A percentile compares a stretch with the other conserved stretches of the same genome.
These are phyloP conservation scores for Trichechus manatus DNA, from an alignment of 2,113 vertebrate genomes.

Conservation along the genomic window DNA sequence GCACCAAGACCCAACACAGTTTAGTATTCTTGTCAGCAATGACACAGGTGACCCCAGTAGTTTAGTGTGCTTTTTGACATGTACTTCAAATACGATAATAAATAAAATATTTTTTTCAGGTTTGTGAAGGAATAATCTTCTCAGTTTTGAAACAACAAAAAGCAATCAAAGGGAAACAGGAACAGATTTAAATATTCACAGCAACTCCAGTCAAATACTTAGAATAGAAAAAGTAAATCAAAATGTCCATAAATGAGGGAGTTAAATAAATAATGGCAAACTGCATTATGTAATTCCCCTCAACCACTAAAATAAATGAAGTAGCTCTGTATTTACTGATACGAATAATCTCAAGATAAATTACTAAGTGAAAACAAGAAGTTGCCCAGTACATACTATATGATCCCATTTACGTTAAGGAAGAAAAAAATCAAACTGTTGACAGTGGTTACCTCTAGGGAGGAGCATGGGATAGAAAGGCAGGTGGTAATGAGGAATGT, in stretches of 20 bases:
- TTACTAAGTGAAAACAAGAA: conserved; percentile 32
- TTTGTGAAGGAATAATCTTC: conserved; percentile 51
- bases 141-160: conserved; percentile 52
- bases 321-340: neutral
- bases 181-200: conserved; percentile 34
- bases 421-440: neutral
- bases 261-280: neutral
- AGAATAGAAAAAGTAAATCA: neutral
- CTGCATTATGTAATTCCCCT: neutral
- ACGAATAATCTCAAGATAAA: conserved; percentile 14
- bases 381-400: neutral
- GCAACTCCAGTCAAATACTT: conserved; percentile 31
- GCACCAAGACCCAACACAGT: neutral
- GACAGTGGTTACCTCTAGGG: neutral
- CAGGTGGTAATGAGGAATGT: neutral
- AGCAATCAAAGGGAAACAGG: conserved; percentile 6
- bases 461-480: neutral
- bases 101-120: conserved; percentile 48
- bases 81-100: conserved; percentile 29
- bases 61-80: conserved; percentile 45
- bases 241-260: conserved; percentile 21
- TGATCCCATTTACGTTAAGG: neutral
- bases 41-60: neutral
- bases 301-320: conserved; percentile 12
- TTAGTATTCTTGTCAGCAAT: neutral